A percentile compares a stretch with the other conserved stretches of the same genome.
Evolutionary conservation across 2,113 vertebrate species (phyloP).

Genomic region (Ancistrus triradiatus): DNA sequence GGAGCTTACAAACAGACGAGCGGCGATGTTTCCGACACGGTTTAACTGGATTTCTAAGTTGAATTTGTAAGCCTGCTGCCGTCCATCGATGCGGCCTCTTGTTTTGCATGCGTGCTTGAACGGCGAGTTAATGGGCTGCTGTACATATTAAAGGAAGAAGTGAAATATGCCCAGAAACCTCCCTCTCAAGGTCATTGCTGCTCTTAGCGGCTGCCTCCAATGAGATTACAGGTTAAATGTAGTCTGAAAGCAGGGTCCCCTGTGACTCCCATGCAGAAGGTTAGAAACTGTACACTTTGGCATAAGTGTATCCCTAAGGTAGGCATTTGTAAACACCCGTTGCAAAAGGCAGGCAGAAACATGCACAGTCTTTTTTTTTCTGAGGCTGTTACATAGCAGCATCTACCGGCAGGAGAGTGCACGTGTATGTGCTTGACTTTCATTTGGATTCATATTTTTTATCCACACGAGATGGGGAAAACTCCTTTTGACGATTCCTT

Average conservation of each 20-base stretch:
- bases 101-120: conserved; percentile 13
- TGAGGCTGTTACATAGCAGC: conserved; percentile 41
- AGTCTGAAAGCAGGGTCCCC: conserved; percentile 14
- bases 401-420: conserved; percentile 36
- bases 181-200: conserved; percentile 37
- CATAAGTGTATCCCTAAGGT: conserved; percentile 31
- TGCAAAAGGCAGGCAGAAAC: conserved; percentile 25
- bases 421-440: neutral
- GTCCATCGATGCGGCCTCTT: neutral
- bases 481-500: neutral
- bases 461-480: neutral
- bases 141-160: conserved; percentile 22
- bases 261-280: neutral
- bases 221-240: conserved; percentile 29
- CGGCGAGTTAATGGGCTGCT: conserved; percentile 26
- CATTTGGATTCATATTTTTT: neutral
- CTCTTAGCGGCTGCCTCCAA: conserved; percentile 28
- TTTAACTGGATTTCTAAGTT: neutral
- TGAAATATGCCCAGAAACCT: conserved; percentile 16
- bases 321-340: conserved; percentile 29
- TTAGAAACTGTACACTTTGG: conserved; percentile 10
- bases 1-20: neutral
- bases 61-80: neutral
- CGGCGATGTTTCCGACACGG: neutral
- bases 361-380: conserved; percentile 28